Evolutionary conservation across 2,888 invertebrate genomes (phyloP), one percentile per base, ranked within the genome.

Genomic region (Tribolium freemani): DNA sequence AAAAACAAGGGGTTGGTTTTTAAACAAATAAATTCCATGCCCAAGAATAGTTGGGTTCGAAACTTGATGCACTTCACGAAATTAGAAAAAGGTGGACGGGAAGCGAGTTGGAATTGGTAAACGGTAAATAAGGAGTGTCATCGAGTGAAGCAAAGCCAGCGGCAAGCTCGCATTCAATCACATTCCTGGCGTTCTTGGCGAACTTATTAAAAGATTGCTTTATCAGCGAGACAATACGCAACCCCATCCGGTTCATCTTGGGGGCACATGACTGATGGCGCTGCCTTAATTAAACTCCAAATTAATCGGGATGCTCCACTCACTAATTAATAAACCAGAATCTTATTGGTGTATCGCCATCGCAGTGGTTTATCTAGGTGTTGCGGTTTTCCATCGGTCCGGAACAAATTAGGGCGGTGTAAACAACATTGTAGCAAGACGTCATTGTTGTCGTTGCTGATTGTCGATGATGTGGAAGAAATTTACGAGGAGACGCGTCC

Each of bases 141-240:
- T 75, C 63, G 61, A 38, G 69, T 31, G 53, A 71, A 45, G 73
- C 57, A 53, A 61, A 72, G 73, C 71, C 67, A 64, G 71, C 56
- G 70, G 69, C 72, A 74, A 73, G 67, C 73, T 72, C 74, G 75
- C 60, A 76, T 79, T 79, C 81, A 81, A 81, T 83, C 83, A 78
- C 80, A 83, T 83, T 83, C 83, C 78, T 72, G 61, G 77, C 77
- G 77, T 82, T 81, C 83, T 77, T 75, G 77, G 74, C 72, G 77
- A 79, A 84, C 81, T 84, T 84, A 83, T 84, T 84, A 83, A 84
- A 84, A 84, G 84, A 84, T 84, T 83, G 84, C 84, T 84, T 83
- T 83, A 84, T 84, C 84, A 81, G 81, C 80, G 78, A 82, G 82
- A 84, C 84, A 84, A 84, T 83, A 75, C 75, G 76, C 78, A 81